Conservation (phyloP, 1,140 invertebrate genomes). For the Rhopalosiphum padi region DNA sequence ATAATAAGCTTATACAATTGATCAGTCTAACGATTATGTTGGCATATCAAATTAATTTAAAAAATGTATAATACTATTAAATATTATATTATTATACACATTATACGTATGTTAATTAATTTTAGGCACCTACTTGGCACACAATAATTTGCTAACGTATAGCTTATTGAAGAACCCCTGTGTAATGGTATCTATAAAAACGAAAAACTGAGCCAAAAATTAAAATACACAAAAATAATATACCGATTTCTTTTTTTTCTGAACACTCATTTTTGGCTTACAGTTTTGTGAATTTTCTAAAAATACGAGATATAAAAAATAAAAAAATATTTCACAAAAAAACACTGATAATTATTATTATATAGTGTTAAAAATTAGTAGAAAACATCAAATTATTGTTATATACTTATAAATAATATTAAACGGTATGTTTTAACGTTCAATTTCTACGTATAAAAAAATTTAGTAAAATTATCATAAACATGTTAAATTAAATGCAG, state of each 20-base stretch:
- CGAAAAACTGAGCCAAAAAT: slow-evolving; percentile 29
- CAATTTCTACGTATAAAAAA: not conserved
- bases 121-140: not conserved
- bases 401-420: not conserved
- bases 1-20: not conserved
- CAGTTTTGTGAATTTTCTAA: not conserved
- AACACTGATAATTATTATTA: not conserved
- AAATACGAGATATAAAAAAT: not conserved
- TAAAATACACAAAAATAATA: not conserved
- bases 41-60: too few relatives aligned
- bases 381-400: not conserved
- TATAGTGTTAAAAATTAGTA: not conserved
- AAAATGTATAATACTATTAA: not conserved
- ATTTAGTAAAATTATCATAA: not conserved
- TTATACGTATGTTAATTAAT: not conserved
- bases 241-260: not conserved
- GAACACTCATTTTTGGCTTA: not conserved
- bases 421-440: not conserved
- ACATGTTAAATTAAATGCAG: not conserved
- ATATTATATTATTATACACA: not conserved
- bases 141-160: not conserved
- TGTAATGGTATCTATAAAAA: not conserved
- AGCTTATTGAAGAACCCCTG: not conserved
- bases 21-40: not conserved
- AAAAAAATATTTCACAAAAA: not conserved